Percentiles rank a stretch among this genome's conserved stretches.
These are phyloP conservation scores for Bombus superbus DNA, from an alignment of 1,140 invertebrate species.

Conservation along the genomic window DNA sequence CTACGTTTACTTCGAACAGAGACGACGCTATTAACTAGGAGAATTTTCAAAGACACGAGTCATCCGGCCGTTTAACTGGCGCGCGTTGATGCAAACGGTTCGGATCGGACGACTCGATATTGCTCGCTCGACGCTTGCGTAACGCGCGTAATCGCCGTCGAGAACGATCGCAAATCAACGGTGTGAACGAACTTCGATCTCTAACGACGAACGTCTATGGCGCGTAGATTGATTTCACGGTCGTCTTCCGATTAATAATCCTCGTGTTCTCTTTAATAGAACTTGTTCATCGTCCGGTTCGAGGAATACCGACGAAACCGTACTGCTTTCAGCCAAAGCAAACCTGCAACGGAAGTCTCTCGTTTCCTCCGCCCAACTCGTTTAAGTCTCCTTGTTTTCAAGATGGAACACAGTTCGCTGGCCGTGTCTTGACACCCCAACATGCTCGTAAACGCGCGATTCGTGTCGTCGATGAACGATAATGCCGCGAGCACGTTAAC, in stretches of 20 bases:
- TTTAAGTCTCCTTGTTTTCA: not conserved
- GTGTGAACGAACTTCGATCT: not conserved
- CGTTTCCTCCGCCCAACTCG: conserved; percentile 1
- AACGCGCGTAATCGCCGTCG: not conserved
- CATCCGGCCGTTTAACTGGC: not conserved
- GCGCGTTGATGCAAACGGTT: not conserved
- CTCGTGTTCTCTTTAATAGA: not conserved
- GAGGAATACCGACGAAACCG: not conserved
- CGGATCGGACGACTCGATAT: not conserved
- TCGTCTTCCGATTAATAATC: not conserved
- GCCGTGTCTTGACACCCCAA: not conserved
- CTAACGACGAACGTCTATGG: not conserved
- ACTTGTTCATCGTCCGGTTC: not conserved
- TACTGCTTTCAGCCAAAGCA: not conserved
- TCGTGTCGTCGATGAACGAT: not conserved
- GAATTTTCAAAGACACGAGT: not conserved
- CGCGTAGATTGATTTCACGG: not conserved
- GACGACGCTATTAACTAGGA: not conserved
- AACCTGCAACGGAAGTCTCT: not conserved
- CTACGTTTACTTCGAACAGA: not conserved
- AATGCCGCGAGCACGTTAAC: not conserved
- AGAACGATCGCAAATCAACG: not conserved
- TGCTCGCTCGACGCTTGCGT: not conserved
- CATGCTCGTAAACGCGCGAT: conserved; percentile 36
- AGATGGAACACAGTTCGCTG: not conserved